A percentile compares a stretch with the other conserved stretches of the same genome.
Conservation (phyloP, 2,113 vertebrate genomes). For the Pao palembangensis region DNA sequence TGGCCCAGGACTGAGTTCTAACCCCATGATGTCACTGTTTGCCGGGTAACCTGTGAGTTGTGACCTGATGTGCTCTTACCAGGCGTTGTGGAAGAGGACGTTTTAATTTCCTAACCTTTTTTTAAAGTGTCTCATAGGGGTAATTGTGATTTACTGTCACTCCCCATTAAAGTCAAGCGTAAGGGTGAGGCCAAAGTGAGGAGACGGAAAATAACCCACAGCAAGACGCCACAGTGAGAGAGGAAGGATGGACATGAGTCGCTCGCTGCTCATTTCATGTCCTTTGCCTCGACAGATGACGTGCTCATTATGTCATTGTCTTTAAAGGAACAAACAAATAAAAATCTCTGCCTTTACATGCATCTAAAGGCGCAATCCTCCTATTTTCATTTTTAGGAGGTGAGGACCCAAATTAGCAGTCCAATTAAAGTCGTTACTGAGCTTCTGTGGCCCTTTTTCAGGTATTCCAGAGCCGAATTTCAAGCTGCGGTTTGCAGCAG, state of each 20-base stretch:
- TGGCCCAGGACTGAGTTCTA: no score
- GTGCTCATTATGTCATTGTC: constrained; percentile 38
- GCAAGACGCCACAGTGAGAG: constrained; percentile 38
- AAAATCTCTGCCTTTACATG: not conserved
- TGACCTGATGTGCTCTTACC: not conserved
- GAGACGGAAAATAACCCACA: constrained; percentile 59
- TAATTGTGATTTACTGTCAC: constrained; percentile 64
- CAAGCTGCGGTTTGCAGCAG: constrained; percentile 10
- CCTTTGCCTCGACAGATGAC: constrained; percentile 37
- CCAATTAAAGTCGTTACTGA: not conserved
- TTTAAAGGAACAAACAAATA: constrained; percentile 23
- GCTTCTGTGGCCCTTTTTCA: no score
- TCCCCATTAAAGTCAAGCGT: constrained; percentile 49
- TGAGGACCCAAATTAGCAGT: not conserved
- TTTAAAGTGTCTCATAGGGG: constrained; percentile 54
- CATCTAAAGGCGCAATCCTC: not conserved
- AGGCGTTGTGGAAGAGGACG: constrained; percentile 15
- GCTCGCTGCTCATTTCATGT: constrained; percentile 53
- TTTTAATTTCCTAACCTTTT: constrained; percentile 57
- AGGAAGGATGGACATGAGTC: constrained; percentile 37
- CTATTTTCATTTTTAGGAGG: not conserved
- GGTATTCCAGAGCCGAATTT: not conserved
- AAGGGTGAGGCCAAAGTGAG: constrained; percentile 27
- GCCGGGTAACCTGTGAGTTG: not conserved
- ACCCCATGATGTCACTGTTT: no score